phyloP scores from a whole-genome alignment of 2,113 vertebrate genomes.

The Arizona elegans region DNA sequence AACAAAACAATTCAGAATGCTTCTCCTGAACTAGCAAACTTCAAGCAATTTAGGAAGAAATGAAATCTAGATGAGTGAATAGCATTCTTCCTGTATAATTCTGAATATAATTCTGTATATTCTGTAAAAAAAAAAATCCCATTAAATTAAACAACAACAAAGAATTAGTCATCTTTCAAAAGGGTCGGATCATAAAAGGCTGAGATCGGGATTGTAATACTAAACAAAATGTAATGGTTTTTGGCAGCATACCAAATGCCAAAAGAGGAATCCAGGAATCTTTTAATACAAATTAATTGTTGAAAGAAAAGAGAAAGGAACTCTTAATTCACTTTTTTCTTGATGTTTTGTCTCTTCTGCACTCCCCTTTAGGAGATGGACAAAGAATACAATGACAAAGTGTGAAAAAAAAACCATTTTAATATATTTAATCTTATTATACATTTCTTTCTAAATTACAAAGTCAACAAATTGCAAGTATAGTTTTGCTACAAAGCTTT shows the following conservation, averaged over 20 bases:
- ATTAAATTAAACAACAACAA: not conserved
- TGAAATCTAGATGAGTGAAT: too few species aligned
- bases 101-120: not conserved
- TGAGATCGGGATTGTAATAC: not conserved
- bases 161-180: not conserved
- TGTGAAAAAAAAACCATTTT: slow-evolving; percentile 60
- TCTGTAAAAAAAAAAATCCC: not conserved
- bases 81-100: not conserved
- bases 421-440: slow-evolving; percentile 81
- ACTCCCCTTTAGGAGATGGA: slow-evolving; percentile 6
- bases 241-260: not conserved
- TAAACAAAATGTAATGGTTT: not conserved
- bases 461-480: slow-evolving; percentile 74
- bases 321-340: not conserved
- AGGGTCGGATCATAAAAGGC: not conserved
- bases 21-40: not conserved
- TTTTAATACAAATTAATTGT: not conserved
- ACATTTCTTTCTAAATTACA: slow-evolving; percentile 76
- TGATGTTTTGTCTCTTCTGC: not conserved
- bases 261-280: not conserved
- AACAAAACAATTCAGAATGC: not conserved
- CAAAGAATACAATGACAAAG: slow-evolving; percentile 35
- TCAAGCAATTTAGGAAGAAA: not conserved
- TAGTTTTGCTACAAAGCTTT: slow-evolving; percentile 78
- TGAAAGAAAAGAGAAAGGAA: not conserved